Evolutionary conservation across 2,113 vertebrate species (phyloP).

Genomic region (Caracal caracal): DNA sequence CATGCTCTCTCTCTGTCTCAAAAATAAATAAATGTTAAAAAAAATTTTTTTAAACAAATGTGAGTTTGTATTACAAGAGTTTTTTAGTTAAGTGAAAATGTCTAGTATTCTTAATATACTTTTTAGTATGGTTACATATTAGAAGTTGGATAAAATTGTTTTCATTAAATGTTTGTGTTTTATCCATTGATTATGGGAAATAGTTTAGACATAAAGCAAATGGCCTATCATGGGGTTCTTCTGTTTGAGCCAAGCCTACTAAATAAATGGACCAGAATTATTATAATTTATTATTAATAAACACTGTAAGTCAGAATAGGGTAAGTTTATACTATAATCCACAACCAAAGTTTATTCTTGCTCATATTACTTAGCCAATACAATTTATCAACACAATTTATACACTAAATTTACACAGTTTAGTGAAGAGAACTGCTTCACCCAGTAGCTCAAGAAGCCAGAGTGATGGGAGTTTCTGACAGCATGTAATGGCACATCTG

Average conservation of each 20-base stretch:
- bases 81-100: neutral
- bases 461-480: neutral
- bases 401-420: too few species aligned
- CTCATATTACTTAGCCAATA: neutral
- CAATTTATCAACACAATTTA: neutral
- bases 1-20: too few species aligned
- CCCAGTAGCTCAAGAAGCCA: neutral
- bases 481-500: neutral
- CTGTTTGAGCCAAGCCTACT: neutral
- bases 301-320: neutral
- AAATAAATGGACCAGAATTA: conserved; percentile 2
- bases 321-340: neutral
- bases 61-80: neutral
- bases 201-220: neutral
- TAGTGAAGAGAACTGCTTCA: neutral
- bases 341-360: neutral
- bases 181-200: neutral
- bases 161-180: conserved; percentile 40
- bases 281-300: conserved; percentile 1
- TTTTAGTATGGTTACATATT: neutral
- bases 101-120: conserved; percentile 4
- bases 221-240: neutral
- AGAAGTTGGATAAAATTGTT: conserved; percentile 30
- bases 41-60: neutral
- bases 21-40: too few species aligned